Evolutionary conservation across 2,113 vertebrate species (phyloP), one percentile per base, ranked within the genome.

Genomic region (Verasper variegatus): DNA sequence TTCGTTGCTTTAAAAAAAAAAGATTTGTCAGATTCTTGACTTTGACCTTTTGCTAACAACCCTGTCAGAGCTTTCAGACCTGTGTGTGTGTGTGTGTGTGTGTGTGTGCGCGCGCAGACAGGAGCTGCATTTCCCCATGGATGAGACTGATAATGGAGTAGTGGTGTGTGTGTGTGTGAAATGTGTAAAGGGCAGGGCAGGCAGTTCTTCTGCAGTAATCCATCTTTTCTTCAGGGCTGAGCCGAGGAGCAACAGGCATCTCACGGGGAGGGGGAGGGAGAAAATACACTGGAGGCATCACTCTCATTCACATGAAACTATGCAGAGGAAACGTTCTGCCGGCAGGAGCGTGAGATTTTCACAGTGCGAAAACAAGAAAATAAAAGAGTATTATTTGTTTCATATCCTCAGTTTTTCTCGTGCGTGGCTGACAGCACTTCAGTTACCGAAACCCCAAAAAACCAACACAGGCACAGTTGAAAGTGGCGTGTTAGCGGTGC

Each of bases 21-120:
- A 89, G 87, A 89, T 89, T 84, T 85, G 85, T 89, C 85, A 75
- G 81, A 86, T 84, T 90, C 77, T 88, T 86, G 84, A 86, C 77
- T 73, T 61, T 89, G 87, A 92, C 91, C 90, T 92, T 92, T 92
- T 70, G 69, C 84, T 90, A 92, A 92, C 86, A 85, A 88, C 81
- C 71, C 78, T 84, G 90, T 91, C 89, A 89, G 85, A 81, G 85
- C 79, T 72, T 68, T 76, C 74, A 81, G 81, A 82, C 66, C 74
- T 85, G 57, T 56, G 62, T 80, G 67, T 74, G 61, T 71, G 74
- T 65, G 71, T 59, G 62, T 68, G 61, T 68, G 71, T 45, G 71
- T 54, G 37, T 69, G 74, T 76, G 77, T 56, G 73, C 37, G 54
- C 49, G 55, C 49, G 68, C 12, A 54, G n/a, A 21, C 66, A 31